Evolutionary conservation across 2,888 invertebrate species (phyloP), one percentile per base, ranked within the genome.

Genomic region (Hermaeophaga mercurialis): DNA sequence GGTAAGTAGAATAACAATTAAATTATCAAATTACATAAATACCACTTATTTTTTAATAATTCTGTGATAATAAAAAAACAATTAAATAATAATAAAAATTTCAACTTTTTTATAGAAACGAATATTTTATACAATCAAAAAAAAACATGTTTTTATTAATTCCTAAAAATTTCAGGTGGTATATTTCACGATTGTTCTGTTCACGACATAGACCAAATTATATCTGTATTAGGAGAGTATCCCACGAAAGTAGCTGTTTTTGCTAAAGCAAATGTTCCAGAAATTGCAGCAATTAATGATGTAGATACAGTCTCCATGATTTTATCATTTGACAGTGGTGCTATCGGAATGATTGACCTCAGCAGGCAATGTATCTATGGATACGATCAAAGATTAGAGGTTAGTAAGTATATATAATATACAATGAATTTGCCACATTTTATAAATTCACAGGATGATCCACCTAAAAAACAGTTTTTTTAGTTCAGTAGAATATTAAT

Each of bases 131-230:
- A n/a, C n/a, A n/a, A n/a, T n/a, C n/a, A n/a, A n/a, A n/a, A n/a
- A n/a, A n/a, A n/a, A n/a, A n/a, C n/a, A n/a, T n/a, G n/a, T n/a
- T n/a, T n/a, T n/a, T n/a, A n/a, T n/a, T n/a, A n/a, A n/a, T n/a
- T n/a, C n/a, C n/a, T n/a, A n/a, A n/a, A 14, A 31, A 3, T 54
- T 57, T 22, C 22, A 60, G 87, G 86, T 63, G 86, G 86, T 9
- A 84, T 88, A 26, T 86, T 86, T 72, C 85, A 87, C 57, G 88
- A 88, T 70, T 85, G 87, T 64, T 78, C 84, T 52, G 85, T 88
- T 1, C 88, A 88, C 65, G 88, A 88, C 70, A 79, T 88, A 54
- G 88, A 88, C 66, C 79, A 85, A 74, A 72, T 84, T 5, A 84
- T 85, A 56, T 87, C 85, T 84, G 72, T 86, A 24, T 72, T 86